These are phyloP conservation scores for Argyrosomus japonicus DNA, from an alignment of 2,113 vertebrate species.

Conservation along the genomic window DNA sequence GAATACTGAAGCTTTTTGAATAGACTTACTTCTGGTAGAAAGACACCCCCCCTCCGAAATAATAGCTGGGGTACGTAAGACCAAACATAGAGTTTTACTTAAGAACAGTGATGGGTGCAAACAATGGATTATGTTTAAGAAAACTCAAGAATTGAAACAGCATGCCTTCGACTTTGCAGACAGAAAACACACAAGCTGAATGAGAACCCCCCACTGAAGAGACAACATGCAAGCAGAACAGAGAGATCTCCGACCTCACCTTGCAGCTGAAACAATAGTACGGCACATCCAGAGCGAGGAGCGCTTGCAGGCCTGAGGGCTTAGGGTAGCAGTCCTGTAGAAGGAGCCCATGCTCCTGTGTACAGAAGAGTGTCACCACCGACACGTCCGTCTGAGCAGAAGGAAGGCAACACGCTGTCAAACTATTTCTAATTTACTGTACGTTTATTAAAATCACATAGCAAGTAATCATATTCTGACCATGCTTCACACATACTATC, in stretches of 20 bases:
- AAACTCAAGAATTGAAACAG: not conserved
- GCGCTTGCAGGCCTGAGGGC: conserved; percentile 84
- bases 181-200: not conserved
- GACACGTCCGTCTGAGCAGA: conserved; percentile 84
- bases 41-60: conserved; percentile 88
- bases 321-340: conserved; percentile 91
- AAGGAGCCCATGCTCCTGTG: conserved; percentile 93
- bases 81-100: conserved; percentile 61
- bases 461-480: not conserved
- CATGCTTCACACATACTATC: not conserved
- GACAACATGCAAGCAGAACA: not conserved
- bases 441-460: not conserved
- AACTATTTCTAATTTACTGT: not conserved
- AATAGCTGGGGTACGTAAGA: conserved; percentile 83
- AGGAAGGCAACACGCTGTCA: conserved; percentile 24
- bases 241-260: conserved; percentile 78
- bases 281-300: conserved; percentile 92
- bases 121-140: conserved; percentile 6
- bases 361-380: conserved; percentile 92
- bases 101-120: conserved; percentile 29
- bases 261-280: conserved; percentile 95
- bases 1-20: conserved; percentile 33
- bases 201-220: not conserved
- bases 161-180: not conserved
- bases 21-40: conserved; percentile 85